These are phyloP conservation scores for Micrastur ruficollis DNA, from an alignment of 2,797 vertebrate species.

Conservation along the genomic window DNA sequence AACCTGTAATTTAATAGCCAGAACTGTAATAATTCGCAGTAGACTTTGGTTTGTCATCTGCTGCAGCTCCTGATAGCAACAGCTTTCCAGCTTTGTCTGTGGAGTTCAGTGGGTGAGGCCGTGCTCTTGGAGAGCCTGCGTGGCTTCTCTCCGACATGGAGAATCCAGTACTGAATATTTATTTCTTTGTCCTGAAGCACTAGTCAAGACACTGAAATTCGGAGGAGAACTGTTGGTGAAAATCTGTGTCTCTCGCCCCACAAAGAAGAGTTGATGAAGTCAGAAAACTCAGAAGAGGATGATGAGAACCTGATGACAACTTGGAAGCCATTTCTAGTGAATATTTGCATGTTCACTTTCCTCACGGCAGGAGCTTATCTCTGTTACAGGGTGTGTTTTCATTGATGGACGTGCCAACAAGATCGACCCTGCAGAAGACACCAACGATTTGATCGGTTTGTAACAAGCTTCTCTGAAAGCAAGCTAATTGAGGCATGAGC, in stretches of 20 bases:
- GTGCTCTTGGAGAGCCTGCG: rapidly evolving
- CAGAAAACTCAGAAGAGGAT: constrained; percentile 45
- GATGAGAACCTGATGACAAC: constrained; percentile 66
- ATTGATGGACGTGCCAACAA: constrained; percentile 76
- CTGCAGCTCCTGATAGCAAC: background rate
- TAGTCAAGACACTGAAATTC: constrained; percentile 79
- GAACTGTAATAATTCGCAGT: background rate
- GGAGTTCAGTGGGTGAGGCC: background rate
- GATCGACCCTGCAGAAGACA: background rate
- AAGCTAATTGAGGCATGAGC: constrained; percentile 45
- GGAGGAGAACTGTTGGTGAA: constrained; percentile 76
- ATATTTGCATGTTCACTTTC: constrained; percentile 87
- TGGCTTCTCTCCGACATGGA: background rate
- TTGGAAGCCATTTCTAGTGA: constrained; percentile 89
- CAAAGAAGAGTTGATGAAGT: constrained; percentile 46
- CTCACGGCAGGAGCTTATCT: constrained; percentile 89
- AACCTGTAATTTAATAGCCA: background rate
- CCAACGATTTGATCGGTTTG: background rate
- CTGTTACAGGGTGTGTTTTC: constrained; percentile 93
- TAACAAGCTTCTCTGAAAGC: constrained; percentile 6
- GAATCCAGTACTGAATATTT: background rate
- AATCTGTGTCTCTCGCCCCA: background rate
- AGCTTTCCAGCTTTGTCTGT: background rate
- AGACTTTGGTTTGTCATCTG: background rate
- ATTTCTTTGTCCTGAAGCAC: constrained; percentile 65